Percentiles rank a stretch among this genome's conserved stretches.
These are phyloP conservation scores for Buathra laborator DNA, from an alignment of 2,888 invertebrate genomes.

Conservation along the genomic window DNA sequence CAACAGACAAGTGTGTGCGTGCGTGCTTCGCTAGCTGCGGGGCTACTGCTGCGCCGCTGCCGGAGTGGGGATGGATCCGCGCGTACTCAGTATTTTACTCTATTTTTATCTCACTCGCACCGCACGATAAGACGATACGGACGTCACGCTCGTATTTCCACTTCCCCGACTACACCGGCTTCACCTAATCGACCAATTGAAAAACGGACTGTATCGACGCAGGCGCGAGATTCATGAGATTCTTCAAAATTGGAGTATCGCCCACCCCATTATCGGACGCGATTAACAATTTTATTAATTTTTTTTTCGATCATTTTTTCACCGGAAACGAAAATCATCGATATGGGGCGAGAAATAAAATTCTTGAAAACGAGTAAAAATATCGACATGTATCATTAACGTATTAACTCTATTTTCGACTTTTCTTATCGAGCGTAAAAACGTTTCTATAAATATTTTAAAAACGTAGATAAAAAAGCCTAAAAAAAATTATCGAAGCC, in stretches of 20 bases:
- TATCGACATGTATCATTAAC: too few species aligned
- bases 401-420: too few species aligned
- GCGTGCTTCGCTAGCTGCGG: constrained; percentile 29
- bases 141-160: constrained; percentile 31
- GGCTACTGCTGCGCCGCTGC: constrained; percentile 16
- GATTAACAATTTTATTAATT: not conserved
- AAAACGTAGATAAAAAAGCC: too few species aligned
- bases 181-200: constrained; percentile 60
- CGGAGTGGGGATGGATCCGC: constrained; percentile 37
- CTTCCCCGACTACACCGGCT: constrained; percentile 51
- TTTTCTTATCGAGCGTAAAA: too few species aligned
- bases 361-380: too few species aligned
- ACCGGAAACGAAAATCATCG: not conserved
- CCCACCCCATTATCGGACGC: not conserved
- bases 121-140: constrained; percentile 40
- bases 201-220: constrained; percentile 27
- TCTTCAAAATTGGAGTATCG: constrained; percentile 3
- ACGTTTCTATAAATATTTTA: too few species aligned
- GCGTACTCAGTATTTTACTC: constrained; percentile 55
- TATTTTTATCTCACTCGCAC: constrained; percentile 39
- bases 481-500: not conserved
- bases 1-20: constrained; percentile 57
- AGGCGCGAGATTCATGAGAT: constrained; percentile 34
- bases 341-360: not conserved
- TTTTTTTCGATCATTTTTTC: not conserved